A percentile compares a stretch with the other conserved stretches of the same genome.
Evolutionary conservation across 2,888 invertebrate species (phyloP).

Genomic region (Tridacna crocea): DNA sequence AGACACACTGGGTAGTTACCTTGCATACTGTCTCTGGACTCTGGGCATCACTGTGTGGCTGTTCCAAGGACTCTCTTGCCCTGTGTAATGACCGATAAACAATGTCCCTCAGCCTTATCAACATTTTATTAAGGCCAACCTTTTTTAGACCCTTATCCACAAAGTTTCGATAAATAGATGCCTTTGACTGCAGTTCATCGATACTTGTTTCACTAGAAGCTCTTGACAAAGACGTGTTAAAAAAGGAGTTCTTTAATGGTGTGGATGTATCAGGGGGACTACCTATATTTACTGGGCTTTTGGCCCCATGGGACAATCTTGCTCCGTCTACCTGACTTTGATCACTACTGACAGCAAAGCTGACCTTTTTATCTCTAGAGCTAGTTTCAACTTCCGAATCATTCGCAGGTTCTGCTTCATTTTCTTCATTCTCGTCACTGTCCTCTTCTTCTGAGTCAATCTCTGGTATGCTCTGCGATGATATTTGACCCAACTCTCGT

Average conservation of each 20-base stretch:
- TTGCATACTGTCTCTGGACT: slow-evolving; percentile 13
- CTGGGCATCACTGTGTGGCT: slow-evolving; percentile 27
- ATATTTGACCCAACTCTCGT: slow-evolving; percentile 27
- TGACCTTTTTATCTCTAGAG: slow-evolving; percentile 43
- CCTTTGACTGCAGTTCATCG: slow-evolving; percentile 63
- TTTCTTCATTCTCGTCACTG: slow-evolving; percentile 51
- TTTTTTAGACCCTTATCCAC: slow-evolving; percentile 95
- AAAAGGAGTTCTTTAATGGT: slow-evolving; percentile 58
- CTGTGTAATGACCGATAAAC: slow-evolving; percentile 81
- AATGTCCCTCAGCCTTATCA: slow-evolving; percentile 89
- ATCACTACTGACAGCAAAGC: slow-evolving; percentile 59
- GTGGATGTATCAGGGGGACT: slow-evolving; percentile 71
- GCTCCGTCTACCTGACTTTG: slow-evolving; percentile 15
- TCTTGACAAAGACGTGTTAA: slow-evolving; percentile 70
- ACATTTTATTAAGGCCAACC: slow-evolving; percentile 91
- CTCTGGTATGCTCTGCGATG: slow-evolving; percentile 69
- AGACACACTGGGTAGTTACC: neutral
- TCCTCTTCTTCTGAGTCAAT: slow-evolving; percentile 63
- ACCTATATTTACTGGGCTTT: slow-evolving; percentile 64
- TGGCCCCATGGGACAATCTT: slow-evolving; percentile 36
- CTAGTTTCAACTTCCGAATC: slow-evolving; percentile 24
- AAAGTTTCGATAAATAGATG: slow-evolving; percentile 87
- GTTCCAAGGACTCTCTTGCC: slow-evolving; percentile 80
- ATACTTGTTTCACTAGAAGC: slow-evolving; percentile 80
- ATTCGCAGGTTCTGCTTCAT: slow-evolving; percentile 52